phyloP scores from a whole-genome alignment of 2,797 vertebrate genomes.

The Amphiprion clarkii region DNA sequence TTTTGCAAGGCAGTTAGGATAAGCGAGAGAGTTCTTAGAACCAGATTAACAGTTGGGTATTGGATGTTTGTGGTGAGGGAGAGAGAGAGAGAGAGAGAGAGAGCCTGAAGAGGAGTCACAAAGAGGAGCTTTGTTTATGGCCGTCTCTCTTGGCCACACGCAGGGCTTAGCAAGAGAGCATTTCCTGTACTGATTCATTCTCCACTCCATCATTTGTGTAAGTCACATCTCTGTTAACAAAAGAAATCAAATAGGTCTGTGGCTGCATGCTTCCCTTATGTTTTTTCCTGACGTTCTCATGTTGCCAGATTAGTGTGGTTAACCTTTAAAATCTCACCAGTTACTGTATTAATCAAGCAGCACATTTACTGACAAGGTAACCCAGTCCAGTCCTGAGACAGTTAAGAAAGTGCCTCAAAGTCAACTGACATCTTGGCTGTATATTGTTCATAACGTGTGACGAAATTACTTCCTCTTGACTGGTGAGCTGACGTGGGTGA shows the following conservation, averaged over 20 bases:
- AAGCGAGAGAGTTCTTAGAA: slow-evolving; percentile 22
- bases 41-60: slow-evolving; percentile 54
- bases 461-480: background rate
- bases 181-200: slow-evolving; percentile 85
- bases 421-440: background rate
- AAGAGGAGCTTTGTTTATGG: slow-evolving; percentile 84
- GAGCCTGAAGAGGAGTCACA: slow-evolving; percentile 74
- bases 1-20: slow-evolving; percentile 20
- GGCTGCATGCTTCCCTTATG: slow-evolving; percentile 37
- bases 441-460: background rate
- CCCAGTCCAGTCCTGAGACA: slow-evolving; percentile 1
- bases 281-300: slow-evolving; percentile 57
- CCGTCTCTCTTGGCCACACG: slow-evolving; percentile 83
- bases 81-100: slow-evolving; percentile 35
- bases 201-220: slow-evolving; percentile 72
- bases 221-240: slow-evolving; percentile 73
- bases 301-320: slow-evolving; percentile 38
- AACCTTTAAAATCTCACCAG: slow-evolving; percentile 33
- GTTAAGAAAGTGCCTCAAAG: background rate
- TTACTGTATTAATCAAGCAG: slow-evolving; percentile 29
- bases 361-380: slow-evolving; percentile 15
- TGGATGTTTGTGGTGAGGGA: background rate
- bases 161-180: slow-evolving; percentile 80
- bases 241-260: slow-evolving; percentile 53
- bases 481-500: background rate